A percentile compares a stretch with the other conserved stretches of the same genome.
Evolutionary conservation across 2,797 vertebrate genomes (phyloP).

Genomic region (Potorous gilbertii): DNA sequence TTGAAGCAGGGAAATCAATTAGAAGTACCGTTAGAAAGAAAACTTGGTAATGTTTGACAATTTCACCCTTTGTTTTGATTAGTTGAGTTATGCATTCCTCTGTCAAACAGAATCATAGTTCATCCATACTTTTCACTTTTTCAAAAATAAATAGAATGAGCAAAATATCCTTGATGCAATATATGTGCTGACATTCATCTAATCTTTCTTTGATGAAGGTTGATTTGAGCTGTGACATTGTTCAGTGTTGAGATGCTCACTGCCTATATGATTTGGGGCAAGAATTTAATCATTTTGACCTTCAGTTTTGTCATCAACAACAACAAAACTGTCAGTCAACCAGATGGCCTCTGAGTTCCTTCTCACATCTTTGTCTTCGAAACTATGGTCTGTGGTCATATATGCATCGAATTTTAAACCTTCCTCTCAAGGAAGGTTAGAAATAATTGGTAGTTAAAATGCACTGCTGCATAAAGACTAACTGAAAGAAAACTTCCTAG

Average conservation of each 20-base stretch:
- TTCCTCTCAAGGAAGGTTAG: not conserved
- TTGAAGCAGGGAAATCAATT: not conserved
- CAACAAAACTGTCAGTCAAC: no score
- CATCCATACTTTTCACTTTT: not conserved
- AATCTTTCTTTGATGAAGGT: not conserved
- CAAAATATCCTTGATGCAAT: not conserved
- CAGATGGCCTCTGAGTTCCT: no score
- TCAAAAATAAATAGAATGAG: not conserved
- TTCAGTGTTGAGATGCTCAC: not conserved
- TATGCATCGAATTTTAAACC: not conserved
- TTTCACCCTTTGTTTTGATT: not conserved
- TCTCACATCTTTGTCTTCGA: not conserved
- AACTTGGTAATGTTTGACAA: not conserved
- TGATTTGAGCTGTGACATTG: not conserved
- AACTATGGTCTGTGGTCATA: not conserved
- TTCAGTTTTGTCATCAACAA: no score
- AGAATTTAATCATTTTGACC: not conserved
- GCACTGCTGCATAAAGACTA: not conserved
- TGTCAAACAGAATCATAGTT: not conserved
- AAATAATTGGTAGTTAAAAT: not conserved
- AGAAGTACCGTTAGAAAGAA: not conserved
- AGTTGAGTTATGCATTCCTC: not conserved
- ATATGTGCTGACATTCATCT: not conserved
- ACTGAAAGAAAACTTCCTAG: not conserved
- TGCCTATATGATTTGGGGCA: not conserved